phyloP scores from a whole-genome alignment of 2,888 invertebrate species.

The Eumerus sabulonum region DNA sequence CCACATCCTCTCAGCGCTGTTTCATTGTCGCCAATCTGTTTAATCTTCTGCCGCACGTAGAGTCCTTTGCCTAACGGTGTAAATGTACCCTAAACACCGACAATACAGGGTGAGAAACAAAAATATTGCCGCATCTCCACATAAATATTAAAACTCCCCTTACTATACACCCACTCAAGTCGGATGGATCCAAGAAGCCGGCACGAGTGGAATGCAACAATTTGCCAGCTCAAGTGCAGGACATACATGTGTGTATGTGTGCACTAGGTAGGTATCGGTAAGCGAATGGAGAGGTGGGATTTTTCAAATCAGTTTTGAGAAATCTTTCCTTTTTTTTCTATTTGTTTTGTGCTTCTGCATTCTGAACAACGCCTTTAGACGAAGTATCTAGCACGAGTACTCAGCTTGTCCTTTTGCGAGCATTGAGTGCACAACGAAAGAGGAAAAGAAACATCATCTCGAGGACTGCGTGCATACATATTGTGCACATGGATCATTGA shows the following conservation, averaged over 20 bases:
- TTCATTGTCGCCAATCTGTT: constrained; percentile 33
- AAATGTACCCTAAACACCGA: constrained; percentile 39
- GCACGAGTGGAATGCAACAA: constrained; percentile 55
- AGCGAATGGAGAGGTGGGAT: constrained; percentile 21
- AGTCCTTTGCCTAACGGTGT: constrained; percentile 14
- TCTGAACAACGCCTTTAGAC: too few relatives aligned
- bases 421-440: too few relatives aligned
- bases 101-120: not conserved
- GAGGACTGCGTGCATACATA: constrained; percentile 24
- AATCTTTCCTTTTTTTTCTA: constrained; percentile 2
- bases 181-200: constrained; percentile 16
- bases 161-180: not conserved
- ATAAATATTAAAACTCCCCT: constrained; percentile 37
- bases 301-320: constrained; percentile 58
- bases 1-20: constrained; percentile 10
- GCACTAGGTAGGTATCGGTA: not conserved
- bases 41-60: constrained; percentile 28
- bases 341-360: too few relatives aligned
- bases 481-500: constrained; percentile 20
- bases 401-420: constrained; percentile 25
- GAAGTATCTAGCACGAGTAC: constrained; percentile 5
- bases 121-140: constrained; percentile 39
- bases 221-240: constrained; percentile 39
- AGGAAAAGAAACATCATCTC: constrained; percentile 21
- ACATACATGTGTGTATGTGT: constrained; percentile 15